Base-by-base conservation (phyloP, 2,113 vertebrate genomes). In the Ardeotis arabs region DNA sequence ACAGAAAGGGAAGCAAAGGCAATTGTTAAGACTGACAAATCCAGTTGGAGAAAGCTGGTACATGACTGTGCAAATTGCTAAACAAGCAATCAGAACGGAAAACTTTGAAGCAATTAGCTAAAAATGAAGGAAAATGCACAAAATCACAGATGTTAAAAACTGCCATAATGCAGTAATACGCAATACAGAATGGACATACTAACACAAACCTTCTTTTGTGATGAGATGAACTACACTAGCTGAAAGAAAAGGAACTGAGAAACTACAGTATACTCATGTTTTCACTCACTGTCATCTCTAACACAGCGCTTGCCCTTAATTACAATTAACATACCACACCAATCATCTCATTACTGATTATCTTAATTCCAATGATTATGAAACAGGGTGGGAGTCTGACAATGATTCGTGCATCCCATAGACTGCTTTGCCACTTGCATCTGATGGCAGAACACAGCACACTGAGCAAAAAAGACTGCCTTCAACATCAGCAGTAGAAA, bases 271-370 rank as follows among this genome's bases (percentile, higher is more conserved):
- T 31, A 35, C 24, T 84, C 68, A 33, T 82, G 86, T 94, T 95
- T 95, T 84, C 69, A 75, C 68, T 90, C 66, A 60, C 47, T 90
- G 91, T 63, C 89, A 95, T 78, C 90, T 75, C 14, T 62, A 82
- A 82, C 67, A 86, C 31, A 87, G 89, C 45, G 84, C 59, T 85
- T 67, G 50, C 66, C 82, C 66, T 96, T 96, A 87, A 95, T 90
- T 87, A 86, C 77, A 95, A 90, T 90, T 94, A 95, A 92, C 86
- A 92, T 83, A 79, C 84, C 84, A 95, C 62, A 94, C 62, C 64
- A 96, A 89, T 86, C 89, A 95, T 58, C 89, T 95, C 67, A 93
- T 94, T 93, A 82, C 74, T 77, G 77, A 95, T 89, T 87, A 91
- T 92, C 92, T 92, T 89, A 96, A 96, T 95, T 89, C 70, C 78